Evolutionary conservation across 2,797 vertebrate species (phyloP).

Genomic region (Malurus splendens): DNA sequence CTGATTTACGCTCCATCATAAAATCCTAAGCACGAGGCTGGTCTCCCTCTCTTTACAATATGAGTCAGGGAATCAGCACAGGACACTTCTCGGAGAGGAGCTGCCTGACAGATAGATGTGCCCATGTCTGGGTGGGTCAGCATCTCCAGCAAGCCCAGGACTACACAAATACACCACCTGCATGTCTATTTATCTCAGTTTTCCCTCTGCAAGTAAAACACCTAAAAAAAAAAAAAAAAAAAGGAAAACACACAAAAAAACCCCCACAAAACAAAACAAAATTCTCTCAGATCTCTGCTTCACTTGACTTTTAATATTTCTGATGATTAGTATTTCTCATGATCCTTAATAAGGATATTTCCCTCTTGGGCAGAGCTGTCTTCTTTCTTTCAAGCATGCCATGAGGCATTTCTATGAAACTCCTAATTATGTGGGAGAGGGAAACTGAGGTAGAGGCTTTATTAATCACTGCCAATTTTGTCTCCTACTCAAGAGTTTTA

Average conservation of each 20-base stretch:
- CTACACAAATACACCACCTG: background rate
- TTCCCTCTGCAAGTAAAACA: background rate
- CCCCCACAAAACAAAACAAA: background rate
- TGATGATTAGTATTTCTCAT: background rate
- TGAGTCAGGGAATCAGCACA: constrained; percentile 36
- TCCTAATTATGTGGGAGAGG: background rate
- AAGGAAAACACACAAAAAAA: background rate
- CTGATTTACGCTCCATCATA: constrained; percentile 57
- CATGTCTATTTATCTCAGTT: background rate
- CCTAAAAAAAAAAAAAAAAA: background rate
- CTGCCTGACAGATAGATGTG: constrained; percentile 16
- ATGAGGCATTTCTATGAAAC: background rate
- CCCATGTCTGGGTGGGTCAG: background rate
- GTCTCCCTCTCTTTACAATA: constrained; percentile 32
- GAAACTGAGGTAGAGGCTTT: background rate
- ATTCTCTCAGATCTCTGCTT: background rate
- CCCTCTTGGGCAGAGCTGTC: background rate
- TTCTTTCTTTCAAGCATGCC: background rate
- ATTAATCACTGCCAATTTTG: background rate
- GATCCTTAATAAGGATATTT: background rate
- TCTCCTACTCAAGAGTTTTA: background rate
- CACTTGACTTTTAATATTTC: background rate
- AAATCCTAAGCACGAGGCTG: constrained; percentile 46
- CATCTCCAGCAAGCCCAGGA: background rate
- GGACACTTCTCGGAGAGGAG: background rate